These are phyloP conservation scores for Trachemys scripta DNA, from an alignment of 2,113 vertebrate genomes.

Conservation along the genomic window DNA sequence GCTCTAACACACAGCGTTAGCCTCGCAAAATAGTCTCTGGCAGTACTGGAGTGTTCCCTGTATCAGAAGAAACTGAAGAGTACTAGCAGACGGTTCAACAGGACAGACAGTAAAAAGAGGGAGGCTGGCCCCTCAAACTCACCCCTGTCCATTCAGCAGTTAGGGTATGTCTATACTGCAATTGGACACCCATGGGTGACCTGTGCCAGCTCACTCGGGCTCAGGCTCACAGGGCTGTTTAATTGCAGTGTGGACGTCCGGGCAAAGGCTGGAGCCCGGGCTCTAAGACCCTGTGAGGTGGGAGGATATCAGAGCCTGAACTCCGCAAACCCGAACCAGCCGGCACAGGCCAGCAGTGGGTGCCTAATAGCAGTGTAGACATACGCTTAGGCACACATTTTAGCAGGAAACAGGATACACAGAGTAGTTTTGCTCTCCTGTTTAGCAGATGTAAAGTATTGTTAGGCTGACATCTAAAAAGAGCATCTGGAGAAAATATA, in stretches of 20 bases:
- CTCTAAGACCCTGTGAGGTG: background rate
- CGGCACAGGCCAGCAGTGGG: background rate
- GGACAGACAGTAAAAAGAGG: slow-evolving; percentile 37
- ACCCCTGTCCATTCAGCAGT: background rate
- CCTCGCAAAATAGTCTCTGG: slow-evolving; percentile 61
- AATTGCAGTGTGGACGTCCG: background rate
- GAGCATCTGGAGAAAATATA: slow-evolving; percentile 16
- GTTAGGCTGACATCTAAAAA: background rate
- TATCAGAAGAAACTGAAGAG: slow-evolving; percentile 30
- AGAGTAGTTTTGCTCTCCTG: background rate
- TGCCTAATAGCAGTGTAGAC: background rate
- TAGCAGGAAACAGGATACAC: background rate
- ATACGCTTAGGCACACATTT: background rate
- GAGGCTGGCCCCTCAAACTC: slow-evolving; percentile 16
- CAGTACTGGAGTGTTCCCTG: slow-evolving; percentile 22
- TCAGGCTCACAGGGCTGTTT: background rate
- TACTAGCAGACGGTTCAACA: slow-evolving; percentile 48
- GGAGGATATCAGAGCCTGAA: background rate
- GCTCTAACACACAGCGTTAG: slow-evolving; percentile 53
- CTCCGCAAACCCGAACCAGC: background rate
- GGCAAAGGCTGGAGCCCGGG: background rate
- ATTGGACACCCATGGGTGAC: background rate
- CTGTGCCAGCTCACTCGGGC: background rate
- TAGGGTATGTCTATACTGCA: background rate
- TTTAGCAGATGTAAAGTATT: slow-evolving; percentile 5